These are phyloP conservation scores for Noctua pronuba DNA, from an alignment of 2,888 invertebrate species.

Conservation along the genomic window DNA sequence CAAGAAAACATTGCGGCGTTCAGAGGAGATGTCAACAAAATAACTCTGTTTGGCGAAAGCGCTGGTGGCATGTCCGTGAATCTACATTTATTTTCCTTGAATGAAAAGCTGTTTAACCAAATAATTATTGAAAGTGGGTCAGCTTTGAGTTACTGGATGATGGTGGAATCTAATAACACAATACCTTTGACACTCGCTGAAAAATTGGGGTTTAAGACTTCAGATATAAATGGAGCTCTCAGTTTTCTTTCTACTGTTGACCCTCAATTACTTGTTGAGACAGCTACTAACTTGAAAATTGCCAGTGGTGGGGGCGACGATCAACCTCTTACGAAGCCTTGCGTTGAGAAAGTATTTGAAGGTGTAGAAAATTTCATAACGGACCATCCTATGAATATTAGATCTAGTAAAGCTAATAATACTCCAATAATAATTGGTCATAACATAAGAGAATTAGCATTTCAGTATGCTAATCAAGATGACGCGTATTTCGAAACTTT, in stretches of 20 bases:
- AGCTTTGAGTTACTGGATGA: conserved; percentile 47
- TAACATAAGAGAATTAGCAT: conserved; percentile 36
- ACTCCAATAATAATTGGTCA: conserved; percentile 48
- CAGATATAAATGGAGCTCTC: conserved; percentile 33
- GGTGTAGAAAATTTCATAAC: conserved; percentile 55
- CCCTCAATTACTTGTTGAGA: neutral
- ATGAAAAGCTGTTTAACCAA: conserved; percentile 51
- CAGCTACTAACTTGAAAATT: conserved; percentile 24
- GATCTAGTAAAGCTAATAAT: conserved; percentile 19
- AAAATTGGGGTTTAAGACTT: conserved; percentile 29
- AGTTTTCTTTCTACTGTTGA: conserved; percentile 36
- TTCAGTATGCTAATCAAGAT: conserved; percentile 17
- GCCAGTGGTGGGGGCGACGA: conserved; percentile 4
- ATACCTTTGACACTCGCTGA: conserved; percentile 37
- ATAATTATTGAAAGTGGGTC: conserved; percentile 52
- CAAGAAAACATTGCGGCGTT: conserved; percentile 72
- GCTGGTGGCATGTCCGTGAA: conserved; percentile 68
- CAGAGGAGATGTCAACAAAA: conserved; percentile 62
- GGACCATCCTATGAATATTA: conserved; percentile 47
- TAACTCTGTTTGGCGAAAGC: conserved; percentile 71
- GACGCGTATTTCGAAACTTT: conserved; percentile 25
- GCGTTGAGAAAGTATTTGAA: conserved; percentile 52
- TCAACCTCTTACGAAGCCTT: conserved; percentile 52
- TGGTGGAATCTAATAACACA: conserved; percentile 41
- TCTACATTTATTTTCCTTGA: conserved; percentile 43